phyloP scores from a whole-genome alignment of 2,797 vertebrate species.

The Iguana delicatissima region DNA sequence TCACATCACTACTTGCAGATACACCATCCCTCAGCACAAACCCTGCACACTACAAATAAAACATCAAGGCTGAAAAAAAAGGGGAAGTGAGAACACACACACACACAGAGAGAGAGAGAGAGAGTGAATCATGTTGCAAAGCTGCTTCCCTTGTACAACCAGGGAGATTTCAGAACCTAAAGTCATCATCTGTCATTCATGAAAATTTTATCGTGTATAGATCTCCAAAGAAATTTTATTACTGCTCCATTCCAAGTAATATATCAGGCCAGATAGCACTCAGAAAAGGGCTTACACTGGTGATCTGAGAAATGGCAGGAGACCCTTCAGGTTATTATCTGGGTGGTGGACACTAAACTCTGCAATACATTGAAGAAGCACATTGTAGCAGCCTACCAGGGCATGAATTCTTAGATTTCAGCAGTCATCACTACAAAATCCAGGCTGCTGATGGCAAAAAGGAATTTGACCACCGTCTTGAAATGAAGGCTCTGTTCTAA shows the following conservation, averaged over 20 bases:
- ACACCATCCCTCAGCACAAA: neutral
- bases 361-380: neutral
- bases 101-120: too few relatives aligned
- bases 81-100: too few relatives aligned
- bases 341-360: slow-evolving; percentile 1
- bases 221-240: slow-evolving; percentile 41
- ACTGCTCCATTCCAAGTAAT: slow-evolving; percentile 22
- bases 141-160: neutral
- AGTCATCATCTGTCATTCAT: slow-evolving; percentile 18
- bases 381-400: neutral
- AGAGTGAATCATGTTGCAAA: slow-evolving; percentile 18
- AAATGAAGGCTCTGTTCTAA: neutral
- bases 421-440: neutral
- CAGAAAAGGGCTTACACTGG: neutral
- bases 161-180: slow-evolving; percentile 39
- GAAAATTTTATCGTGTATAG: slow-evolving; percentile 23
- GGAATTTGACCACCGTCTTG: neutral
- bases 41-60: slow-evolving; percentile 10
- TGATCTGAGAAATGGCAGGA: slow-evolving; percentile 11
- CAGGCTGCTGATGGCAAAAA: neutral
- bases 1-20: slow-evolving; percentile 26
- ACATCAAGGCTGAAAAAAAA: neutral
- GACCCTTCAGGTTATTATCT: neutral
- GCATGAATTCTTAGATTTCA: neutral
- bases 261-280: slow-evolving; percentile 13